Percentiles rank a stretch among this genome's conserved stretches.
Conservation (phyloP, 2,888 invertebrate genomes). For the Geotrupes spiniger region DNA sequence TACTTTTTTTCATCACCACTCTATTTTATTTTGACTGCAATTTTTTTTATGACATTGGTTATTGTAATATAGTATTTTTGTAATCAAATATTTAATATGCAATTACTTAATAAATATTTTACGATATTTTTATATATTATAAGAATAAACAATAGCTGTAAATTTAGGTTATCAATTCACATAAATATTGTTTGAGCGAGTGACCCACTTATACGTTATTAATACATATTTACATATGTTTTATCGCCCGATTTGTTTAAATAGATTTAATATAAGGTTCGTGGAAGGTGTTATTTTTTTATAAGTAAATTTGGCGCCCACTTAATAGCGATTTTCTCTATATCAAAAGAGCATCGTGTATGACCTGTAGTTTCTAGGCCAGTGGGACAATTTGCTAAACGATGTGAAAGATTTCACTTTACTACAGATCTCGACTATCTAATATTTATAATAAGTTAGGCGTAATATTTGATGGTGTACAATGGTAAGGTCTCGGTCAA, state of each 20-base stretch:
- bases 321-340: constrained; percentile 14
- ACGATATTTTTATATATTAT: too few species aligned
- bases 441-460: constrained; percentile 32
- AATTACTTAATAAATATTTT: too few species aligned
- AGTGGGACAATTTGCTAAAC: constrained; percentile 40
- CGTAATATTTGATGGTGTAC: constrained; percentile 27
- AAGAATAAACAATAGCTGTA: neutral
- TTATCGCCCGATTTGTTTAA: constrained; percentile 1
- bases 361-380: constrained; percentile 39
- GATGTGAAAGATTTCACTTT: constrained; percentile 37
- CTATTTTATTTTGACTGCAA: too few species aligned
- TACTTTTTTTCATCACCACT: too few species aligned
- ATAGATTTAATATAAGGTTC: too few species aligned
- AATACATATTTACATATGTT: constrained; percentile 9
- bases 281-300: neutral
- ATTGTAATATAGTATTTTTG: too few species aligned
- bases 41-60: too few species aligned
- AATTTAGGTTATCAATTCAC: constrained; percentile 5
- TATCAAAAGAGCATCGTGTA: constrained; percentile 25
- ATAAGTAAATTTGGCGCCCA: neutral
- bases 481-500: constrained; percentile 25
- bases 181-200: constrained; percentile 4
- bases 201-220: constrained; percentile 4
- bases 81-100: too few species aligned
- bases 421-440: constrained; percentile 37